phyloP scores from a whole-genome alignment of 2,113 vertebrate species.

The Ochotona curzoniae region DNA sequence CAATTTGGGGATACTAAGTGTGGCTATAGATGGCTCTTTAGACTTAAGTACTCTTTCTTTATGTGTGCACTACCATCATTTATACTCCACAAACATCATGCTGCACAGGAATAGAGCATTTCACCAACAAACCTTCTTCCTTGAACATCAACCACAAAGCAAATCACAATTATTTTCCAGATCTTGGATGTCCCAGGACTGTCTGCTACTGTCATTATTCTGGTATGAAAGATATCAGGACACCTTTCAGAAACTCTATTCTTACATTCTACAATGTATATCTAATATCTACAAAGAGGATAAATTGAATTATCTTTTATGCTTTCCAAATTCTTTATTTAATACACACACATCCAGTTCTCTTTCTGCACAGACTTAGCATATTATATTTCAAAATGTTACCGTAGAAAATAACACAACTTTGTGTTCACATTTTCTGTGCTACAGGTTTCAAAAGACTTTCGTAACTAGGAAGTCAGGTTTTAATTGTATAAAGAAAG shows the following conservation, averaged over 20 bases:
- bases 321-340: background rate
- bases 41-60: background rate
- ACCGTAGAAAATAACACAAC: constrained; percentile 31
- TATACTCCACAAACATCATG: background rate
- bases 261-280: background rate
- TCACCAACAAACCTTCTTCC: background rate
- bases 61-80: background rate
- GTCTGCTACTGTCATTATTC: background rate
- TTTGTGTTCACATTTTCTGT: background rate
- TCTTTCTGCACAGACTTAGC: background rate
- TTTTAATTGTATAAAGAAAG: background rate
- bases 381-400: background rate
- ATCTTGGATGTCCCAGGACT: background rate
- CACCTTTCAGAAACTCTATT: background rate
- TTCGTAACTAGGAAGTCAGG: background rate
- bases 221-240: background rate
- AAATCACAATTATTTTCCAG: background rate
- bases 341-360: background rate
- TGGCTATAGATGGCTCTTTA: background rate
- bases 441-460: background rate
- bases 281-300: background rate
- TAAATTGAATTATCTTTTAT: constrained; percentile 36
- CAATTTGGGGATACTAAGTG: background rate
- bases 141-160: background rate
- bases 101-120: background rate